These are phyloP conservation scores for Artibeus jamaicensis DNA, from an alignment of 2,797 vertebrate genomes.

Conservation along the genomic window DNA sequence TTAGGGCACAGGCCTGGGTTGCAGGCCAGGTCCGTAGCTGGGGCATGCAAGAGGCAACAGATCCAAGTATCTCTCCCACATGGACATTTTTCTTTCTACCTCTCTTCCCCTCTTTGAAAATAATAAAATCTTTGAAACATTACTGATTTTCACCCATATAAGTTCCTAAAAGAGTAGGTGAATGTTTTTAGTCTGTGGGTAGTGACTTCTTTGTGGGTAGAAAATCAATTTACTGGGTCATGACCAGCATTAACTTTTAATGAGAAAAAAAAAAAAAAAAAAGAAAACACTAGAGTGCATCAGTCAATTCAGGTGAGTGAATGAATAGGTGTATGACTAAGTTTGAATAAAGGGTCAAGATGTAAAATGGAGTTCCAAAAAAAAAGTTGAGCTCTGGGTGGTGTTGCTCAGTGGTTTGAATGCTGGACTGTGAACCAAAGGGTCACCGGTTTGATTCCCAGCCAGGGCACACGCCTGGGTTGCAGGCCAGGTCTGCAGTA, in stretches of 20 bases:
- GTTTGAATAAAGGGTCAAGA: neutral
- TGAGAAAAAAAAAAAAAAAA: slow-evolving; percentile 17
- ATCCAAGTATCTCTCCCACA: neutral
- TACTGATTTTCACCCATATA: neutral
- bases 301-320: neutral
- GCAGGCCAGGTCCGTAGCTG: neutral
- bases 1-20: neutral
- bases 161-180: neutral
- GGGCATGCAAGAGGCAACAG: neutral
- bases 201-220: neutral
- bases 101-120: neutral
- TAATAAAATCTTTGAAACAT: neutral
- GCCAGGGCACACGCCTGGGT: no score
- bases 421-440: no score
- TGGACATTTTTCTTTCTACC: neutral
- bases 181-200: neutral
- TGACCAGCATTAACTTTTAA: slow-evolving; percentile 17
- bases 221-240: neutral
- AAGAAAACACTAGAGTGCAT: neutral
- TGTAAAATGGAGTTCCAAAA: neutral
- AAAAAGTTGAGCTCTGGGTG: neutral
- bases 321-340: neutral
- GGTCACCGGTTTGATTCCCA: no score
- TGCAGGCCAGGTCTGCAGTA: no score
- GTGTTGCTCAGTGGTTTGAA: no score